Percentiles rank a stretch among this genome's conserved stretches.
phyloP scores from a whole-genome alignment of 2,113 vertebrate genomes.

The Falco punctatus region DNA sequence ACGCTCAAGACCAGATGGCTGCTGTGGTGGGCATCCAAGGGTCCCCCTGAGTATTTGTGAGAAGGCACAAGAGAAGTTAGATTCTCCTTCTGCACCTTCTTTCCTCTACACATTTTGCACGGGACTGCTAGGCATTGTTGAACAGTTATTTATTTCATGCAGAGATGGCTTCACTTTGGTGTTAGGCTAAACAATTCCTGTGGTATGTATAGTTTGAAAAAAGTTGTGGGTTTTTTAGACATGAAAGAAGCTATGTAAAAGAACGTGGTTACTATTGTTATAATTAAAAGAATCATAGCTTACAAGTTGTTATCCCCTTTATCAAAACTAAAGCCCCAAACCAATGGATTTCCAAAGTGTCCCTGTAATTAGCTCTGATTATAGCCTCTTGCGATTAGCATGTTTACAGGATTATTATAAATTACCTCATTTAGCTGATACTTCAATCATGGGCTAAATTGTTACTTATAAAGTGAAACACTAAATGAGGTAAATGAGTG shows the following conservation, averaged over 20 bases:
- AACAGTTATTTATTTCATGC: neutral
- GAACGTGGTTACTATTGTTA: neutral
- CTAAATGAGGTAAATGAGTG: slow-evolving; percentile 19
- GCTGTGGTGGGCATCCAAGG: neutral
- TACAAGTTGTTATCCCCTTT: slow-evolving; percentile 42
- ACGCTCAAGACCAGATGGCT: neutral
- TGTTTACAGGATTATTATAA: slow-evolving; percentile 34
- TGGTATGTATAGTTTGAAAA: neutral
- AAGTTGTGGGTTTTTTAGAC: neutral
- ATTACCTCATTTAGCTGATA: slow-evolving; percentile 49
- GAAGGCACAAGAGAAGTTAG: neutral
- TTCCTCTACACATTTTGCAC: neutral
- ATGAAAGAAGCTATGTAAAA: neutral
- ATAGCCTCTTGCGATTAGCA: slow-evolving; percentile 12
- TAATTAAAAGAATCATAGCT: slow-evolving; percentile 30
- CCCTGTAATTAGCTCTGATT: slow-evolving; percentile 66
- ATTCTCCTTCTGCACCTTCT: neutral
- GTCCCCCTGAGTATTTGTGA: neutral
- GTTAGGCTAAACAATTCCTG: neutral
- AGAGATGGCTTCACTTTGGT: neutral
- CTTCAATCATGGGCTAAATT: neutral
- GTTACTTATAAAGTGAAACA: slow-evolving; percentile 15
- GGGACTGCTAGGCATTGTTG: neutral
- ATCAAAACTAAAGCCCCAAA: slow-evolving; percentile 43
- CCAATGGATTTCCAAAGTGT: slow-evolving; percentile 39